Conservation (phyloP, 1,140 invertebrate genomes). For the Zaprionus davidi region DNA sequence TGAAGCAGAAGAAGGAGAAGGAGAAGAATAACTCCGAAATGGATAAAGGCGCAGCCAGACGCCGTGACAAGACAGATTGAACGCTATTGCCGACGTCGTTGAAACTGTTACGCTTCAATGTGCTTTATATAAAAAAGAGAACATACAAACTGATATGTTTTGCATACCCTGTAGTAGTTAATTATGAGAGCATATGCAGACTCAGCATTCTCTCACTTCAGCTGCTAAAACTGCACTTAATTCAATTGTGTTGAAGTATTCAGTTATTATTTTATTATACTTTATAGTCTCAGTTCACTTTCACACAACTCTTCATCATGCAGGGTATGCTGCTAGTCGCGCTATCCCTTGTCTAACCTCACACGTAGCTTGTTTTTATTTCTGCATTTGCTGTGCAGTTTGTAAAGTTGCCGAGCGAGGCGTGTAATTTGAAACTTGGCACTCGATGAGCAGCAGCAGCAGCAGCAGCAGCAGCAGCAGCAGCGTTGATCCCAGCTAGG, state of each 20-base stretch:
- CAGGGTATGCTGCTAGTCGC: neutral
- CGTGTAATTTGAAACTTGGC: slow-evolving; percentile 78
- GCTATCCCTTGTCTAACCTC: neutral
- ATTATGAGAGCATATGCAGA: neutral
- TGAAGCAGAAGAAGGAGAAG: neutral
- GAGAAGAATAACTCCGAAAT: slow-evolving; percentile 16
- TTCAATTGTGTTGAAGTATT: too few species aligned
- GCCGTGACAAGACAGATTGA: slow-evolving; percentile 74
- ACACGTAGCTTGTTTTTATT: neutral
- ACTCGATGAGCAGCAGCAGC: slow-evolving; percentile 46
- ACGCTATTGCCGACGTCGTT: slow-evolving; percentile 49
- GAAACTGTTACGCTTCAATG: slow-evolving; percentile 68
- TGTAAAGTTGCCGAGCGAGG: slow-evolving; percentile 33
- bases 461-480: slow-evolving; percentile 1
- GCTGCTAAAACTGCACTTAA: too few species aligned
- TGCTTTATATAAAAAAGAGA: slow-evolving; percentile 42
- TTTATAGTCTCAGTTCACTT: neutral
- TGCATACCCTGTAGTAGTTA: slow-evolving; percentile 4
- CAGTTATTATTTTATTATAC: neutral
- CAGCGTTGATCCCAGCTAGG: slow-evolving; percentile 2
- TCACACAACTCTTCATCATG: neutral
- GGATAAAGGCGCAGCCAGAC: slow-evolving; percentile 39
- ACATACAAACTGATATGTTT: slow-evolving; percentile 38
- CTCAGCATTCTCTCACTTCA: too few species aligned
- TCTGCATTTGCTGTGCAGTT: slow-evolving; percentile 25